phyloP scores from a whole-genome alignment of 2,797 vertebrate genomes.

The Bradypus variegatus region DNA sequence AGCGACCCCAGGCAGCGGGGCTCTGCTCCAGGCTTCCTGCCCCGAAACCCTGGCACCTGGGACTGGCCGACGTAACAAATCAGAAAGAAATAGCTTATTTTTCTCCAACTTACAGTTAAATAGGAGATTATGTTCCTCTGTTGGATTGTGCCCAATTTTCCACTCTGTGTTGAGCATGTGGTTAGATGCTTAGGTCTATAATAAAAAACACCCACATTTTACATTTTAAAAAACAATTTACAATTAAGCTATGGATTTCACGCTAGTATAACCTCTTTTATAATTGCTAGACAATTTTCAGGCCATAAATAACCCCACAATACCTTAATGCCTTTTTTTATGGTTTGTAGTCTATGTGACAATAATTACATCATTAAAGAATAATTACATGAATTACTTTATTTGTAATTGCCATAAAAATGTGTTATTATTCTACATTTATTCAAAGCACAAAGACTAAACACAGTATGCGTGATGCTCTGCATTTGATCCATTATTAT shows the following conservation, averaged over 20 bases:
- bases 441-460: conserved; percentile 21
- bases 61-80: background rate
- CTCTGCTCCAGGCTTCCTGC: too few species aligned
- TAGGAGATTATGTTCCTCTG: background rate
- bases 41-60: background rate
- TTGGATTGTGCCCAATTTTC: conserved; percentile 15
- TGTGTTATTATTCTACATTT: conserved; percentile 37
- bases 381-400: conserved; percentile 62
- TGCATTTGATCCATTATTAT: conserved; percentile 24
- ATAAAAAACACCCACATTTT: conserved; percentile 57
- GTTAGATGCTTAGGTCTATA: conserved; percentile 34
- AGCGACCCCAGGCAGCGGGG: too few species aligned
- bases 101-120: conserved; percentile 30
- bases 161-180: background rate
- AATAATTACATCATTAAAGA: conserved; percentile 62
- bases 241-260: conserved; percentile 60
- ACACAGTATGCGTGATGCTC: background rate
- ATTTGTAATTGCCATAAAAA: conserved; percentile 59
- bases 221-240: conserved; percentile 52
- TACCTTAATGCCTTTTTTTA: conserved; percentile 65
- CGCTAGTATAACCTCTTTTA: conserved; percentile 45
- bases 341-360: conserved; percentile 37
- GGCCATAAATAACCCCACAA: conserved; percentile 61
- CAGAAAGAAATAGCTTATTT: background rate
- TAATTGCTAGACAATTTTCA: conserved; percentile 63